Evolutionary conservation across 2,888 invertebrate species (phyloP), one percentile per base, ranked within the genome.

Genomic region (Drosophila cognata): DNA sequence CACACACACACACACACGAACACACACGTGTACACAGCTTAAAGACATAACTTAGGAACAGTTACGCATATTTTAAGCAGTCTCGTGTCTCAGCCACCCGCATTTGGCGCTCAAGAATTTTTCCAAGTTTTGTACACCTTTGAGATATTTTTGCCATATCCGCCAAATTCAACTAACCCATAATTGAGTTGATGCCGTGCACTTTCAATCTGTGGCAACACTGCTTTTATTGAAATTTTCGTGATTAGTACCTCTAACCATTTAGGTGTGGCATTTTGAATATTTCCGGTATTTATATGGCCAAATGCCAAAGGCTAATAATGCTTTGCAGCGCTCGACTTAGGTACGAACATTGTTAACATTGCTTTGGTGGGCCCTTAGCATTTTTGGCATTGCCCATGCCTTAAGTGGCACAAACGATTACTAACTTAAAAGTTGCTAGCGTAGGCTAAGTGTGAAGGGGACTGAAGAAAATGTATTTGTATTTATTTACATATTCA

Each of bases 21-120:
- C 35, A 18, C 43, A 25, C 29, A 21, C 25, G 28, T 38, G 16
- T 52, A 13, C 11, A 36, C 46, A 36, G 29, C 82, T 69, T 79
- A 82, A 81, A 79, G 82, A 77, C 70, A 82, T 82, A 63, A 74
- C 82, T 77, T 77, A 58, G 71, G 62, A 65, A 77, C 74, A 58
- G 79, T 69, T 73, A 53, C 57, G 81, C 81, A 80, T 80, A 79
- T 76, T 74, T 73, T 70, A 59, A 70, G 60, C 62, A 58, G 46
- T 36, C 57, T 51, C 48, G 41, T 52, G 28, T 74, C 70, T 38
- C 51, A 60, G 38, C 28, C 61, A 36, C 51, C 33, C 48, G 41
- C 60, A 57, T 48, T 55, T 59, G 53, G 31, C 43, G 55, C 38
- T 38, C 0, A 13, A 46, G 46, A 13, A 58, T 38, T 61, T 56